A percentile compares a stretch with the other conserved stretches of the same genome.
Evolutionary conservation across 2,888 invertebrate genomes (phyloP).

Genomic region (Pandemis cinnamomeana): DNA sequence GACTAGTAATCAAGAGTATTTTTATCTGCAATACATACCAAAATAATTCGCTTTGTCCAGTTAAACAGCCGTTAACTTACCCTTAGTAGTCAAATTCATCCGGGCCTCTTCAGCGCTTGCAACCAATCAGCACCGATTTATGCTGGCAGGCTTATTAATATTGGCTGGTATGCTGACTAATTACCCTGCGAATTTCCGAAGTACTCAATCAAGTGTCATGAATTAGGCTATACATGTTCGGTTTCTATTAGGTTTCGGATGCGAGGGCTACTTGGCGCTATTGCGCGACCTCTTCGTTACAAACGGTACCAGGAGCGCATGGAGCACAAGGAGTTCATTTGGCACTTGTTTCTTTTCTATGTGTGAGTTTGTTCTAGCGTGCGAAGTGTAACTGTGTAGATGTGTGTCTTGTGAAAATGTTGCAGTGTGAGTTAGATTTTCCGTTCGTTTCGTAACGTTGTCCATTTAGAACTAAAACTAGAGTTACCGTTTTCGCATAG

Average conservation of each 20-base stretch:
- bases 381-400: slow-evolving; percentile 13
- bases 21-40: background rate
- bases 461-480: slow-evolving; percentile 63
- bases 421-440: slow-evolving; percentile 56
- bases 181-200: slow-evolving; percentile 81
- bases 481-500: slow-evolving; percentile 67
- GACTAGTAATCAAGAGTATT: background rate
- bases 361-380: slow-evolving; percentile 48
- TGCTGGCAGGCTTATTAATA: slow-evolving; percentile 77
- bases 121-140: slow-evolving; percentile 77
- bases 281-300: slow-evolving; percentile 75
- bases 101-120: slow-evolving; percentile 75
- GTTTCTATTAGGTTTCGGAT: slow-evolving; percentile 64
- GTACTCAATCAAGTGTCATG: slow-evolving; percentile 74
- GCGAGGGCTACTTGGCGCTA: slow-evolving; percentile 64
- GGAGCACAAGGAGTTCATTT: slow-evolving; percentile 54
- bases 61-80: slow-evolving; percentile 59
- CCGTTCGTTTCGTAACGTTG: slow-evolving; percentile 65
- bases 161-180: slow-evolving; percentile 79
- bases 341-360: slow-evolving; percentile 50
- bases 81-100: slow-evolving; percentile 83
- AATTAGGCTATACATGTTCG: slow-evolving; percentile 63
- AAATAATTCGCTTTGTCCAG: slow-evolving; percentile 24
- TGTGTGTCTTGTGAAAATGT: slow-evolving; percentile 32
- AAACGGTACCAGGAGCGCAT: slow-evolving; percentile 71